Conservation (phyloP, 1,140 invertebrate species). For the Ostrea edulis region DNA sequence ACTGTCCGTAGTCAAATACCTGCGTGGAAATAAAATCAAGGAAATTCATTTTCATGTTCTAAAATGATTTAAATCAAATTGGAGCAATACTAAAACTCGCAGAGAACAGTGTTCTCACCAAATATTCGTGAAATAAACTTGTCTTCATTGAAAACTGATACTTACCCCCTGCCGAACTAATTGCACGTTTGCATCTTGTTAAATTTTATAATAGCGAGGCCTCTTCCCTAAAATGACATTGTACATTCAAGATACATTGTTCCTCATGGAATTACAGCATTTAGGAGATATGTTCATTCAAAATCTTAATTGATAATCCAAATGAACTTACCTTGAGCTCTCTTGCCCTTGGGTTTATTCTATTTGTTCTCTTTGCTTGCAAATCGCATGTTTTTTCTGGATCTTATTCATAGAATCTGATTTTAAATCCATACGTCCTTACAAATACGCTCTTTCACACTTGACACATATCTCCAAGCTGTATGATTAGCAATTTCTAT, state of each 20-base stretch:
- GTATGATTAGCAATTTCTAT: slow-evolving; percentile 12
- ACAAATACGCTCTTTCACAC: not conserved
- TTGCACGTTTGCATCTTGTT: not conserved
- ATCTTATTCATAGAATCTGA: not conserved
- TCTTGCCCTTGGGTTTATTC: not conserved
- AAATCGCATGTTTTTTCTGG: not conserved
- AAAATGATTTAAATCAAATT: too few relatives aligned
- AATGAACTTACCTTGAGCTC: not conserved
- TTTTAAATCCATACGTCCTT: not conserved
- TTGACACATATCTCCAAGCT: slow-evolving; percentile 31
- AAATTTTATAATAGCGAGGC: not conserved
- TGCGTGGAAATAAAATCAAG: not conserved
- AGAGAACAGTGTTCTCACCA: too few relatives aligned
- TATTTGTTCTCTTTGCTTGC: not conserved
- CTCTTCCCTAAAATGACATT: not conserved
- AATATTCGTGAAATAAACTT: too few relatives aligned
- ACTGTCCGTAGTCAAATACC: not conserved
- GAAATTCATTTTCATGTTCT: too few relatives aligned
- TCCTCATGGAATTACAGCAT: not conserved
- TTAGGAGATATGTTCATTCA: not conserved
- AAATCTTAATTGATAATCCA: not conserved
- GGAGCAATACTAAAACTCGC: too few relatives aligned
- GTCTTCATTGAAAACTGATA: not conserved
- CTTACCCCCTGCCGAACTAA: not conserved
- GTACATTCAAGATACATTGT: not conserved